These are phyloP conservation scores for Oreortyx pictus DNA, from an alignment of 2,797 vertebrate genomes.

Conservation along the genomic window DNA sequence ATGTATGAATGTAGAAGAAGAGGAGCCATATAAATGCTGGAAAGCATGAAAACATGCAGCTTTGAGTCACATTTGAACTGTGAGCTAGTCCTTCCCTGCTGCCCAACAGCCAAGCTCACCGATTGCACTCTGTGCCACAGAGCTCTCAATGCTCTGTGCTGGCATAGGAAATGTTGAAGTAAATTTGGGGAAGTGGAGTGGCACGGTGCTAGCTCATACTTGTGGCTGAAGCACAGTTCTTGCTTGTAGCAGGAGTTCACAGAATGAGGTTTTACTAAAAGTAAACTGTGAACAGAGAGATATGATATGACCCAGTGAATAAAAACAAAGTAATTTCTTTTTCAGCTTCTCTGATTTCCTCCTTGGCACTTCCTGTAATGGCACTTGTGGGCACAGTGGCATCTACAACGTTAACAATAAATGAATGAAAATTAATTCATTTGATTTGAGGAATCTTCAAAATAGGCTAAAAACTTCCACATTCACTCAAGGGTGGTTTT, in stretches of 20 bases:
- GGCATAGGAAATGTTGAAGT: not conserved
- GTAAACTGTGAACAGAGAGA: not conserved
- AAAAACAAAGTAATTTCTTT: not conserved
- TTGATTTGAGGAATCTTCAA: not conserved
- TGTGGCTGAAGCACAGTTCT: not conserved
- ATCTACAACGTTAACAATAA: not conserved
- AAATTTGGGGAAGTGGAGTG: not conserved
- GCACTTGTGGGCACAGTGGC: not conserved
- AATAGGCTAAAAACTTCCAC: not conserved
- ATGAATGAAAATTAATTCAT: not conserved
- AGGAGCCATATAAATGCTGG: not conserved
- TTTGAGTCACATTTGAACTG: not conserved
- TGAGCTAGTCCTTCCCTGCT: not conserved
- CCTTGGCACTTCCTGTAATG: not conserved
- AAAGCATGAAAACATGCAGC: not conserved
- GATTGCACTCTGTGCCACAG: not conserved
- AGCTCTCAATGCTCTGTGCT: not conserved
- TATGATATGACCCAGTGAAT: not conserved
- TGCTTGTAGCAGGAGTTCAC: not conserved
- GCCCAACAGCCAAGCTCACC: not conserved
- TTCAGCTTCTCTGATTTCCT: not conserved
- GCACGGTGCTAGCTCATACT: not conserved
- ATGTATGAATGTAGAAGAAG: not conserved
- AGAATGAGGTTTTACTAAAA: not conserved
- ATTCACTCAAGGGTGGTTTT: not conserved